Percentiles rank a stretch among this genome's conserved stretches.
Evolutionary conservation across 1,140 invertebrate genomes (phyloP).

Genomic region (Vanessa atalanta): DNA sequence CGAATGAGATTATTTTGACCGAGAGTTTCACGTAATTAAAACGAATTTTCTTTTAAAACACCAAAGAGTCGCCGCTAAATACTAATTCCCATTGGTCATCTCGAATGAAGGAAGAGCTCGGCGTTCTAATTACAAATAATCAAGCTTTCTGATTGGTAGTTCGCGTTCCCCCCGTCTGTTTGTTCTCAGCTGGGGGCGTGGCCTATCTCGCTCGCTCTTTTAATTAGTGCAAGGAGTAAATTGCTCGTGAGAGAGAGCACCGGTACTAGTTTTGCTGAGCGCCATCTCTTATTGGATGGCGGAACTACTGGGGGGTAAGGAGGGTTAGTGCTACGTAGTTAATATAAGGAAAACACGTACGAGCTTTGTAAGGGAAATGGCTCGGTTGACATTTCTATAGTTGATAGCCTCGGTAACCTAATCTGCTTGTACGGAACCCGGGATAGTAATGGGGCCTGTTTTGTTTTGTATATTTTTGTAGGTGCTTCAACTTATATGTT

Average conservation of each 20-base stretch:
- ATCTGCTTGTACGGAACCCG: slow-evolving; percentile 45
- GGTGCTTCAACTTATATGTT: neutral
- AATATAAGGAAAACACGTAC: slow-evolving; percentile 78
- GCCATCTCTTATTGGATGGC: slow-evolving; percentile 78
- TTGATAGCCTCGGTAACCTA: slow-evolving; percentile 67
- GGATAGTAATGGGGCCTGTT: slow-evolving; percentile 23
- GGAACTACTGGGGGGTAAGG: slow-evolving; percentile 59
- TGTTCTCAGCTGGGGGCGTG: slow-evolving; percentile 76
- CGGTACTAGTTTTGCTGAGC: slow-evolving; percentile 66
- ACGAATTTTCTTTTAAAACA: slow-evolving; percentile 40
- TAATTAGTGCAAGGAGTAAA: slow-evolving; percentile 81
- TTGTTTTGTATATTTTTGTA: slow-evolving; percentile 7
- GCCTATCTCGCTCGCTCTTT: slow-evolving; percentile 76
- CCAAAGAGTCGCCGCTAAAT: slow-evolving; percentile 54
- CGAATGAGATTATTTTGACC: slow-evolving; percentile 13
- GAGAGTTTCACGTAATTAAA: slow-evolving; percentile 46
- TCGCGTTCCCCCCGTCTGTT: slow-evolving; percentile 69
- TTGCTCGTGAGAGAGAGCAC: slow-evolving; percentile 75
- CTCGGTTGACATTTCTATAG: slow-evolving; percentile 70
- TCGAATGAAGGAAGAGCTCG: slow-evolving; percentile 64
- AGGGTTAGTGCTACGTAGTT: slow-evolving; percentile 71
- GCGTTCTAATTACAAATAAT: slow-evolving; percentile 80
- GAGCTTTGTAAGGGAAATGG: slow-evolving; percentile 73
- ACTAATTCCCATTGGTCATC: slow-evolving; percentile 78
- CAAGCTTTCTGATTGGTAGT: slow-evolving; percentile 71